A percentile compares a stretch with the other conserved stretches of the same genome.
These are phyloP conservation scores for Baccha elongata DNA, from an alignment of 2,888 invertebrate species.

Conservation along the genomic window DNA sequence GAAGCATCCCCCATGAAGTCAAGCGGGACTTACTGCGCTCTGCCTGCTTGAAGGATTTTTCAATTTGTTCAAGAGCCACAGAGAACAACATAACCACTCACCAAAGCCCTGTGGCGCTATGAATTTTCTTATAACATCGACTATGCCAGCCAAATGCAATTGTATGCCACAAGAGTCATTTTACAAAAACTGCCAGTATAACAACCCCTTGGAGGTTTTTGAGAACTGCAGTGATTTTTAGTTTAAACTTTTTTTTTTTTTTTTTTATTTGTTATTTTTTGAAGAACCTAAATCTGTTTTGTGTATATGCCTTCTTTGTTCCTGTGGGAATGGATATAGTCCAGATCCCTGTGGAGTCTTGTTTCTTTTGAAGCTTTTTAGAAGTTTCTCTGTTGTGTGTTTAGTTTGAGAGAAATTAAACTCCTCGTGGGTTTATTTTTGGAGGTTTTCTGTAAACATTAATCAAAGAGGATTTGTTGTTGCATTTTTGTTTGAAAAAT, in stretches of 20 bases:
- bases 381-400: slow-evolving; percentile 6
- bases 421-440: not conserved
- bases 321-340: slow-evolving; percentile 19
- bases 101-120: slow-evolving; percentile 27
- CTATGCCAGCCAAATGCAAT: slow-evolving; percentile 53
- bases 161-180: slow-evolving; percentile 64
- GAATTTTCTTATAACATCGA: slow-evolving; percentile 15
- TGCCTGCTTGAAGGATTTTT: slow-evolving; percentile 62
- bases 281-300: slow-evolving; percentile 37
- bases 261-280: slow-evolving; percentile 20
- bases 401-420: slow-evolving; percentile 19
- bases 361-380: slow-evolving; percentile 28
- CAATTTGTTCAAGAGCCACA: slow-evolving; percentile 55
- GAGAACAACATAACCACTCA: slow-evolving; percentile 27
- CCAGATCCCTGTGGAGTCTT: slow-evolving; percentile 33
- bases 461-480: slow-evolving; percentile 26
- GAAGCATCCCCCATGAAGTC: not conserved
- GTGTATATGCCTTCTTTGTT: slow-evolving; percentile 2
- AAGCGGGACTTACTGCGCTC: slow-evolving; percentile 15
- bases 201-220: slow-evolving; percentile 57
- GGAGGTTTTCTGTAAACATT: slow-evolving; percentile 8
- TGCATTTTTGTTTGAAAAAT: slow-evolving; percentile 28
- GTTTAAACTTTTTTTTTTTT: not conserved
- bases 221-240: slow-evolving; percentile 42
- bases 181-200: slow-evolving; percentile 42